Evolutionary conservation across 1,140 invertebrate genomes (phyloP), one percentile per base, ranked within the genome.

Genomic region (Gryllus bimaculatus): DNA sequence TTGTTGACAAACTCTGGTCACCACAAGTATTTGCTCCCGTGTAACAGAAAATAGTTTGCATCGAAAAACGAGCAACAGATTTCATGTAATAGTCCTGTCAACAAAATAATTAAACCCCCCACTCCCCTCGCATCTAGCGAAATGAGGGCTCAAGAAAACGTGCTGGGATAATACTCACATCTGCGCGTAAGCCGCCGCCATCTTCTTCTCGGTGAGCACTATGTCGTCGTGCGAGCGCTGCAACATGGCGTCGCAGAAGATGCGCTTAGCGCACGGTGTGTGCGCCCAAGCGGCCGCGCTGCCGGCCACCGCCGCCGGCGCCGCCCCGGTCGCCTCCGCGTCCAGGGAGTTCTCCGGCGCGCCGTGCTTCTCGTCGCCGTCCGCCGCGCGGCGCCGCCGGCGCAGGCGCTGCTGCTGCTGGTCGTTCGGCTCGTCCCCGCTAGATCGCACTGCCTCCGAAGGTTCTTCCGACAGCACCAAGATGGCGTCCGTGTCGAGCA

Each of bases 181-280:
- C 92, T 91, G 87, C 83, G 88, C 87, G 8, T 93, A 83, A 81
- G 93, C 86, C 15, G 89, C 88, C 48, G 89, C 88, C 91, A 93
- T 93, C 84, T 92, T 92, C 85, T 94, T 93, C 84, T 94, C 92
- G 92, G 93, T 93, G 5, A 91, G 85, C 15, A 90, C 88, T 47
- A 91, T 84, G 8, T 91, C 90, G 80, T 93, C 92, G 0, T 89
- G 85, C 47, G 89, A 85, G 81, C 92, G 90, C 47, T 88, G 85
- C 0, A 91, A 84, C 88, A 94, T 91, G 13, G 92, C 90, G 81
- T 93, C 90, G 82, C 93, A 94, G 85, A 94, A 93, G 80, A 93
- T 88, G 80, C 88, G 88, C 83, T 94, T 93, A 0, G 92, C 91
- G 83, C 93, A 94, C 8, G 91, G 90, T 0, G 92, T 93, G 81